A percentile compares a stretch with the other conserved stretches of the same genome.
Conservation (phyloP, 2,888 invertebrate genomes). For the Zaprionus obscuricornis region DNA sequence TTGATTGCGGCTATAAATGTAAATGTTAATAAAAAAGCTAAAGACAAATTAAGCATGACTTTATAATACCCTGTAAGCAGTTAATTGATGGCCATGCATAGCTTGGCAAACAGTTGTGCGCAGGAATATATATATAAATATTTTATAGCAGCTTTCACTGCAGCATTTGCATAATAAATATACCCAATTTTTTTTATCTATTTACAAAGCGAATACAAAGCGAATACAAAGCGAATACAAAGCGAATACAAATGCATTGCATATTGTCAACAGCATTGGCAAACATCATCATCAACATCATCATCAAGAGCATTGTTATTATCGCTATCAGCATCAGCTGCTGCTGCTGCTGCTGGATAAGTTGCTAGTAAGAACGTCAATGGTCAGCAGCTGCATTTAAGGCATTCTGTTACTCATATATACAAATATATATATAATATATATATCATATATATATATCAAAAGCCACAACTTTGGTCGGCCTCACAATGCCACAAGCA, state of each 20-base stretch:
- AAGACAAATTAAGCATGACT: too few relatives aligned
- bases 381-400: slow-evolving; percentile 8
- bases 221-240: slow-evolving; percentile 22
- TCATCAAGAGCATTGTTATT: slow-evolving; percentile 27
- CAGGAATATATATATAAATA: too few relatives aligned
- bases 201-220: slow-evolving; percentile 17
- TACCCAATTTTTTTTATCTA: too few relatives aligned
- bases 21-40: not conserved
- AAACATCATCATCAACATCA: slow-evolving; percentile 21
- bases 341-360: not conserved
- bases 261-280: slow-evolving; percentile 53
- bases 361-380: not conserved
- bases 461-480: not conserved
- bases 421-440: too few relatives aligned
- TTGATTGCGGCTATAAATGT: slow-evolving; percentile 60
- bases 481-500: slow-evolving; percentile 29
- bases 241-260: slow-evolving; percentile 29
- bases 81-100: too few relatives aligned
- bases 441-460: not conserved
- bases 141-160: too few relatives aligned
- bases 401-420: too few relatives aligned
- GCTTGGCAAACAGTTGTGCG: too few relatives aligned
- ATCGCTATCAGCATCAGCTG: slow-evolving; percentile 34
- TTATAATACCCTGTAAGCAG: too few relatives aligned
- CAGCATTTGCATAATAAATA: too few relatives aligned